Conservation (phyloP, 64 coral and sea anemone genomes). For the Montipora sp. region DNA sequence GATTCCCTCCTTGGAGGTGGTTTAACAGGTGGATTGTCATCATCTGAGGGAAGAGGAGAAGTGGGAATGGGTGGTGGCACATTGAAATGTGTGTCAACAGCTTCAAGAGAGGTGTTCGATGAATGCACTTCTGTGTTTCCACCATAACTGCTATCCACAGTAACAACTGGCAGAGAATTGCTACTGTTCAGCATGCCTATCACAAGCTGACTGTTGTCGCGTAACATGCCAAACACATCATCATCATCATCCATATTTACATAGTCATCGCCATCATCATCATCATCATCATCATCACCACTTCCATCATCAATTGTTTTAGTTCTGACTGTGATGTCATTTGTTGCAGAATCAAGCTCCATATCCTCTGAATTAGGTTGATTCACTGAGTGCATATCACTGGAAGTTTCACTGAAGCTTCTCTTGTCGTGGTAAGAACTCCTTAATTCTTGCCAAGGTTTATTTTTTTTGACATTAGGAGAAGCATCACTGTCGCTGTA, state of each 20-base stretch:
- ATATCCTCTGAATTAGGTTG: neutral
- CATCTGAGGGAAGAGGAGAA: slow-evolving; percentile 86
- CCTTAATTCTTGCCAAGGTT: neutral
- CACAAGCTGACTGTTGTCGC: slow-evolving; percentile 85
- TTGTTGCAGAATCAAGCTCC: neutral
- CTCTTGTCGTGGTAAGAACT: neutral
- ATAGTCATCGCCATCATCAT: slow-evolving; percentile 3
- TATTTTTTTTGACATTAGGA: slow-evolving; percentile 1
- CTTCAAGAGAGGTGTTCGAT: neutral
- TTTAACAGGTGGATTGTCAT: slow-evolving; percentile 52
- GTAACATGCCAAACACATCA: slow-evolving; percentile 91
- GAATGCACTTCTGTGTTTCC: neutral
- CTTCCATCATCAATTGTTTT: neutral
- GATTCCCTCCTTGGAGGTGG: slow-evolving; percentile 62
- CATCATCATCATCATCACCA: neutral
- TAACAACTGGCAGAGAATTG: neutral
- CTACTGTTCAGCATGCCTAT: slow-evolving; percentile 60
- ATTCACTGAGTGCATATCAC: neutral
- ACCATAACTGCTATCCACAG: neutral
- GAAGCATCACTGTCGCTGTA: slow-evolving; percentile 66
- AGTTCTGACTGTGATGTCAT: neutral
- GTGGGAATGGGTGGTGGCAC: slow-evolving; percentile 81
- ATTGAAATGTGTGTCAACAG: slow-evolving; percentile 21
- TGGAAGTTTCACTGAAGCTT: neutral
- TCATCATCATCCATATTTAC: slow-evolving; percentile 61